These are phyloP conservation scores for Xiphophorus maculatus DNA, from an alignment of 2,113 vertebrate species.

Conservation along the genomic window DNA sequence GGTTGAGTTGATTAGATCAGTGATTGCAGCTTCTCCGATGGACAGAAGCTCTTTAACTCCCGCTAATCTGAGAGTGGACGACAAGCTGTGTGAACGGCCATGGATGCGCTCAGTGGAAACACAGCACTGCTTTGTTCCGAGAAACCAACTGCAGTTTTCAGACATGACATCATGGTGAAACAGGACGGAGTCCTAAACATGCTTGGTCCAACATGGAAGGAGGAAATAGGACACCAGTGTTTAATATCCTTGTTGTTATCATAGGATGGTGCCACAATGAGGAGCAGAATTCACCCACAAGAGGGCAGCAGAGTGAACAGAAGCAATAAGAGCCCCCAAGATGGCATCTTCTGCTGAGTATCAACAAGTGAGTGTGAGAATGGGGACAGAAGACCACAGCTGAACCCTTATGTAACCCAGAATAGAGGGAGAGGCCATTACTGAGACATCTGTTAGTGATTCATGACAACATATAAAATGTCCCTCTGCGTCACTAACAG, in stretches of 20 bases:
- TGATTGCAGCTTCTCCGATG: slow-evolving; percentile 55
- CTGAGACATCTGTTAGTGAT: slow-evolving; percentile 58
- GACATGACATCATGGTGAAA: slow-evolving; percentile 35
- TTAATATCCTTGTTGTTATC: not conserved
- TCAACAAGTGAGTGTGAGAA: slow-evolving; percentile 15
- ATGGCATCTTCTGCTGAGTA: slow-evolving; percentile 4
- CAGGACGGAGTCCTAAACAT: not conserved
- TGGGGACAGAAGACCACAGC: slow-evolving; percentile 57
- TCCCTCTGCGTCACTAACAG: slow-evolving; percentile 6
- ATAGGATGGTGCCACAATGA: slow-evolving; percentile 6
- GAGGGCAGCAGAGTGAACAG: slow-evolving; percentile 54
- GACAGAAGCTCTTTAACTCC: slow-evolving; percentile 70
- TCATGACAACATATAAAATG: slow-evolving; percentile 34
- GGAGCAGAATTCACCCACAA: slow-evolving; percentile 42
- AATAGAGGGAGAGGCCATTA: slow-evolving; percentile 49
- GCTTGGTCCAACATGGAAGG: slow-evolving; percentile 18
- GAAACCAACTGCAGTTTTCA: slow-evolving; percentile 28
- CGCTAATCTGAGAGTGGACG: slow-evolving; percentile 60
- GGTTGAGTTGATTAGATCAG: slow-evolving; percentile 80
- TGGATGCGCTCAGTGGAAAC: slow-evolving; percentile 14
- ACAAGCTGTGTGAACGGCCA: slow-evolving; percentile 29
- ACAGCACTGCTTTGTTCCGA: slow-evolving; percentile 35
- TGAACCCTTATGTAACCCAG: slow-evolving; percentile 56
- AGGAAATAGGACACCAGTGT: slow-evolving; percentile 11
- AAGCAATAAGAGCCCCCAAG: slow-evolving; percentile 1